Evolutionary conservation across 30 jellyfish, hydroid and myxozoan species (phyloP), one percentile per base, ranked within the genome.

Genomic region (Pseudorhiza aurosa): DNA sequence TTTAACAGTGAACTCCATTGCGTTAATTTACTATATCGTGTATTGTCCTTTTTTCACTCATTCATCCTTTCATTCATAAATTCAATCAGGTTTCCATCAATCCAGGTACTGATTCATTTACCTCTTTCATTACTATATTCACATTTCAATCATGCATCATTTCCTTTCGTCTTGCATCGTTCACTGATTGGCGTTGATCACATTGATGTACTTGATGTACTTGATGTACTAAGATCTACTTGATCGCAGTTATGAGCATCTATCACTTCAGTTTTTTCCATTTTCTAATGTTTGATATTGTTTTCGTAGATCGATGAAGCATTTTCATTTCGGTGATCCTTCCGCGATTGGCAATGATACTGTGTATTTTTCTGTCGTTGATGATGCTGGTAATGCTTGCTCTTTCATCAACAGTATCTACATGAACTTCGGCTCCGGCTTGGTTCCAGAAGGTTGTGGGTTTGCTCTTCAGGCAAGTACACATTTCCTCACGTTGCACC

Each of bases 401-500:
- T 90, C 98, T 0, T 90, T 90, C 63, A 90, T 90, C 59, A 90
- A 90, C 59, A 90, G 98, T 33, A 84, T 90, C 17, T 90, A 65
- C 69, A 46, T 62, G 74, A 63, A 68, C 17, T 84, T 75, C 64
- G 98, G 98, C 11, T 75, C 95, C 9, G 98, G 96, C 22, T 58
- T 90, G 40, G 98, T 90, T 37, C 98, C 98, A n/a, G 78, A 90
- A 45, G 94, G 91, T 24, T 90, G 98, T 31, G 98, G 98, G 1
- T 90, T 90, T 36, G 95, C 91, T 0, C 75, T 90, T 8, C 98
- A 90, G 89, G 97, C 83, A 15, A 28, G 87, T 15, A 12, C 8
- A 8, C 21, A 5, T 0, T 0, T 8, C 0, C 0, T 0, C 24
- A 6, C 25, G 8, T 50, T 50, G 73, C 43, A 58, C 73, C 19